Evolutionary conservation across 2,797 vertebrate species (phyloP).

Genomic region (Manis crassicaudata): DNA sequence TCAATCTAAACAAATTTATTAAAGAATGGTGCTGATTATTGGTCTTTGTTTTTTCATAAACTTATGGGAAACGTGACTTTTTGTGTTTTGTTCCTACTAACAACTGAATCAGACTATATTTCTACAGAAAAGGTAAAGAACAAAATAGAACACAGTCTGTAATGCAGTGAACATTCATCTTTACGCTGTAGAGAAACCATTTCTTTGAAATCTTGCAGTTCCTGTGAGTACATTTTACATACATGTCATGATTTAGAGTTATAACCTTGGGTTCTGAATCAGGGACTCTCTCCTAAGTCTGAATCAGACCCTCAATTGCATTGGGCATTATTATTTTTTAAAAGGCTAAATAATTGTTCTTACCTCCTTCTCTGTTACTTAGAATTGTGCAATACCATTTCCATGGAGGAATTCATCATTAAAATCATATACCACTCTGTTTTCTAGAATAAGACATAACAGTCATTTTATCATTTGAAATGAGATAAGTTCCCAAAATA

Average conservation of each 20-base stretch:
- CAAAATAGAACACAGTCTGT: background rate
- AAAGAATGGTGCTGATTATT: background rate
- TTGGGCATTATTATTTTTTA: background rate
- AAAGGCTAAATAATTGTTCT: background rate
- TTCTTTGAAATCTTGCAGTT: background rate
- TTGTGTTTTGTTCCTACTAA: background rate
- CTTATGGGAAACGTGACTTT: background rate
- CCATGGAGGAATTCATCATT: conserved; percentile 11
- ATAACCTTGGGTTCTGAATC: conserved; percentile 58
- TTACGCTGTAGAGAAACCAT: background rate
- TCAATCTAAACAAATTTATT: background rate
- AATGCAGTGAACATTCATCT: background rate
- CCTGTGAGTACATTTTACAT: background rate
- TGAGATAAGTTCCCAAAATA: conserved; percentile 71
- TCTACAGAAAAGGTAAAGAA: background rate
- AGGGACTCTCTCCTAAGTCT: conserved; percentile 61
- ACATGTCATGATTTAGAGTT: conserved; percentile 53
- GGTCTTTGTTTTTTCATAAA: background rate
- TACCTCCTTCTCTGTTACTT: background rate
- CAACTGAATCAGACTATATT: background rate
- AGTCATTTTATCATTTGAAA: conserved; percentile 37
- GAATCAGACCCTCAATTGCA: conserved; percentile 38
- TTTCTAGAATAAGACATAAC: background rate
- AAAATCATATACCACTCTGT: background rate
- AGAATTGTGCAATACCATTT: background rate